Percentiles rank a stretch among this genome's conserved stretches.
These are phyloP conservation scores for Phaetusa simplex DNA, from an alignment of 2,113 vertebrate species.

Conservation along the genomic window DNA sequence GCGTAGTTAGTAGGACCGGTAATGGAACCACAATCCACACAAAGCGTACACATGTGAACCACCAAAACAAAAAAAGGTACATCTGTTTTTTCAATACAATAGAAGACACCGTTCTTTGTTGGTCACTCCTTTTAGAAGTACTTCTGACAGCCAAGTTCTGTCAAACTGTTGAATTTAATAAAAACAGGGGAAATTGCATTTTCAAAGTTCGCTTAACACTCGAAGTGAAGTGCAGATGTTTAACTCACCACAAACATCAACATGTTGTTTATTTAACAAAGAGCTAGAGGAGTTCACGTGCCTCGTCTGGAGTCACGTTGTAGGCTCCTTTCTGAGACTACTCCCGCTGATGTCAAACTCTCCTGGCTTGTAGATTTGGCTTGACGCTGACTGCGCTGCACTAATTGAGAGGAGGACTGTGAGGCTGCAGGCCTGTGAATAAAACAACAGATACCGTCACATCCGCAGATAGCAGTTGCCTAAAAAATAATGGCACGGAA, in stretches of 20 bases:
- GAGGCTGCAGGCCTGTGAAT: neutral
- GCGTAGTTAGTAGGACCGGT: neutral
- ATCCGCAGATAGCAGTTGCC: neutral
- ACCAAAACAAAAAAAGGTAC: neutral
- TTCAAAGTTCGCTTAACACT: neutral
- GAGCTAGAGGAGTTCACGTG: neutral
- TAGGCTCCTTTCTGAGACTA: neutral
- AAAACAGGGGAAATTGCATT: neutral
- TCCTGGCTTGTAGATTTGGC: neutral
- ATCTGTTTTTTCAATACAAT: neutral
- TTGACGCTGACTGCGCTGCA: neutral
- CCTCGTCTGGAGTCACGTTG: neutral
- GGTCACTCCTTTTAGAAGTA: neutral
- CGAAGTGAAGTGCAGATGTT: slow-evolving; percentile 1
- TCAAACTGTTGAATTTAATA: neutral
- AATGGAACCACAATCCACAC: neutral
- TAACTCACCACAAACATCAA: neutral
- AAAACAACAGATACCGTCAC: neutral
- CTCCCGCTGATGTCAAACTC: neutral
- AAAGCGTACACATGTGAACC: neutral
- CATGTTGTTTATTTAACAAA: slow-evolving; percentile 23
- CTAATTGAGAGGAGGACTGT: neutral
- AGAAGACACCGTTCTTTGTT: neutral
- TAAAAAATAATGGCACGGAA: neutral
- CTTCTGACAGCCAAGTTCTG: neutral